phyloP scores from a whole-genome alignment of 2,888 invertebrate species.

The Sphaeridia pumilis region DNA sequence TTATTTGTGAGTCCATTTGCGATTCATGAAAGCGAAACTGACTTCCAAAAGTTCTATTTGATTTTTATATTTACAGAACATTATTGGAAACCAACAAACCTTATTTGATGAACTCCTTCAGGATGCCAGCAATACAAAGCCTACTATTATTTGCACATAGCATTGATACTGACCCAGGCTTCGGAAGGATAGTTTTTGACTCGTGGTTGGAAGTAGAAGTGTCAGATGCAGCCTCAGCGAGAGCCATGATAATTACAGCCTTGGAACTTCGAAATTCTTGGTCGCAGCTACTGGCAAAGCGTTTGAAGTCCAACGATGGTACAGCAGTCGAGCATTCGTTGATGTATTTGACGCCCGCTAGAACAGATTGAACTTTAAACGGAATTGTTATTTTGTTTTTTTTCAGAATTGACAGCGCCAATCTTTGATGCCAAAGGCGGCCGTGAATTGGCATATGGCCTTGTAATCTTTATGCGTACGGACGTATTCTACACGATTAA shows the following conservation, averaged over 20 bases:
- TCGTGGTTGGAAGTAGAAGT: conserved; percentile 72
- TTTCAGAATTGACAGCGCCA: conserved; percentile 18
- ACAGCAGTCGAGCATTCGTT: no score
- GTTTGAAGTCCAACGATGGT: conserved; percentile 43
- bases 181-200: conserved; percentile 57
- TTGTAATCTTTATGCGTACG: conserved; percentile 59
- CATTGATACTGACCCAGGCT: conserved; percentile 70
- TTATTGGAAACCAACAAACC: conserved; percentile 87
- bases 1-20: conserved; percentile 74
- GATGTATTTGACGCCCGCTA: no score
- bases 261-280: conserved; percentile 63
- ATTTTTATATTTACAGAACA: no score
- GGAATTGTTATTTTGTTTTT: no score
- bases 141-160: conserved; percentile 68
- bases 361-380: no score
- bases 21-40: no score
- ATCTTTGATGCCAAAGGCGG: conserved; percentile 21
- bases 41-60: no score
- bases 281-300: conserved; percentile 60
- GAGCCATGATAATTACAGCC: conserved; percentile 57
- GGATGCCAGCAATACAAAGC: conserved; percentile 84
- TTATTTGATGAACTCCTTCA: conserved; percentile 78
- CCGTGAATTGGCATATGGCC: conserved; percentile 53
- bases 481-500: conserved; percentile 69
- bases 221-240: conserved; percentile 63